Evolutionary conservation across 1,140 invertebrate species (phyloP).

Genomic region (Drosophila melanogaster): DNA sequence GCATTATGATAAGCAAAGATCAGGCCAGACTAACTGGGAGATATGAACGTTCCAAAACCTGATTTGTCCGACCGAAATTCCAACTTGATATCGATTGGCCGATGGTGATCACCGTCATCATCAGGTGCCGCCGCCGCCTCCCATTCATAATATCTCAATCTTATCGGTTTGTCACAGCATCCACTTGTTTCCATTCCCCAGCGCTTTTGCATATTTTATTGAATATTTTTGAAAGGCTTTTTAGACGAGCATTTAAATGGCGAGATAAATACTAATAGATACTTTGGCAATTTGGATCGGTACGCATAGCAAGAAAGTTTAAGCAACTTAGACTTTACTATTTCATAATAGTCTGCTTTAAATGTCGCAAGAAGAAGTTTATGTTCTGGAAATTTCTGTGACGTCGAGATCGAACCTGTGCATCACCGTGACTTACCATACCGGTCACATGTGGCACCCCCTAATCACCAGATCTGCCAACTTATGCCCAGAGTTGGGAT

Average conservation of each 20-base stretch:
- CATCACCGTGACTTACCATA: constrained; percentile 38
- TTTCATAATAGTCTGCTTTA: background rate
- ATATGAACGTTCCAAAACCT: constrained; percentile 32
- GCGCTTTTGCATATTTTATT: constrained; percentile 3
- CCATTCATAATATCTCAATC: constrained; percentile 54
- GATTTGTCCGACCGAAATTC: constrained; percentile 25
- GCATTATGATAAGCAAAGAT: constrained; percentile 44
- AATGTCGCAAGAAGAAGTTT: background rate
- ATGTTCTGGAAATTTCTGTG: background rate
- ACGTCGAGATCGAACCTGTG: background rate
- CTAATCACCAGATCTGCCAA: constrained; percentile 33
- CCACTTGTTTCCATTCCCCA: constrained; percentile 10
- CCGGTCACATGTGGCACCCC: constrained; percentile 33
- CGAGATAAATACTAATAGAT: constrained; percentile 31
- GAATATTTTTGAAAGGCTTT: constrained; percentile 27
- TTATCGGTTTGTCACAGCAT: constrained; percentile 29
- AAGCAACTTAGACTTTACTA: too few species aligned
- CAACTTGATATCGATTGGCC: constrained; percentile 5
- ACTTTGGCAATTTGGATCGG: background rate
- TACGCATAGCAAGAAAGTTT: background rate
- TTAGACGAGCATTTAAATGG: constrained; percentile 31
- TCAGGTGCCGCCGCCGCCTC: constrained; percentile 21
- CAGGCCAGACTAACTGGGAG: constrained; percentile 37
- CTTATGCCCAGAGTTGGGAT: constrained; percentile 32
- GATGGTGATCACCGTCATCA: constrained; percentile 14